phyloP scores from a whole-genome alignment of 2,888 invertebrate species.

The Capitulum mitella region DNA sequence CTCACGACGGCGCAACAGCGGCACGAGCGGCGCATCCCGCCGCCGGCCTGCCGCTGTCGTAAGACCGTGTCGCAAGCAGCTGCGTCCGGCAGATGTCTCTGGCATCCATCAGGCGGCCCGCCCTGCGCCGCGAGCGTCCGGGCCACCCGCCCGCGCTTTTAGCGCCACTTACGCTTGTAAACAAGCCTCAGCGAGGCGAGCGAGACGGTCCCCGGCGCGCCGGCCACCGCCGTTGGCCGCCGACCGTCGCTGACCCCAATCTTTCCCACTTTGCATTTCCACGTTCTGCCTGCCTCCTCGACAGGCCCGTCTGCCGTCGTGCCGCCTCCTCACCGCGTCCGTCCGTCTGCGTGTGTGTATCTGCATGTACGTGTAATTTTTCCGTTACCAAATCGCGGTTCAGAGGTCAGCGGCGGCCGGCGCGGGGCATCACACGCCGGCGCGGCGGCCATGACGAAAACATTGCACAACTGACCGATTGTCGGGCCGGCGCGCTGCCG shows the following conservation, averaged over 20 bases:
- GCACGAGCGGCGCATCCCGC: neutral
- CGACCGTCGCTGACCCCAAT: neutral
- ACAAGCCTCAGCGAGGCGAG: neutral
- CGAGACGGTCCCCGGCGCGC: neutral
- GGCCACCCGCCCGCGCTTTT: neutral
- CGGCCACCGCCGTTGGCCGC: neutral
- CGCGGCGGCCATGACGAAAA: neutral
- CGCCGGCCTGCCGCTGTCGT: neutral
- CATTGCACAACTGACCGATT: slow-evolving; percentile 6
- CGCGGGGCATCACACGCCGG: neutral
- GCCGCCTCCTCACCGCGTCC: neutral
- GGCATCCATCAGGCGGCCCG: neutral
- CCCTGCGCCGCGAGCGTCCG: neutral
- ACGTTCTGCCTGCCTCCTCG: neutral
- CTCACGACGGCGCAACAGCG: neutral
- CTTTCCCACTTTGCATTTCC: neutral
- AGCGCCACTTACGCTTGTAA: neutral
- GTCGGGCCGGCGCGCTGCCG: neutral
- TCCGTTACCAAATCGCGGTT: neutral
- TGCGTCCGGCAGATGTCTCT: neutral
- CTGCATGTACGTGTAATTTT: neutral
- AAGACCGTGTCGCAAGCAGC: neutral
- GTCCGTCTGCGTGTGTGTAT: neutral
- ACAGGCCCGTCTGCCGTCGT: neutral
- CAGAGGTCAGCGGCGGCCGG: neutral